phyloP scores from a whole-genome alignment of 2,797 vertebrate genomes.

The Lemur catta region DNA sequence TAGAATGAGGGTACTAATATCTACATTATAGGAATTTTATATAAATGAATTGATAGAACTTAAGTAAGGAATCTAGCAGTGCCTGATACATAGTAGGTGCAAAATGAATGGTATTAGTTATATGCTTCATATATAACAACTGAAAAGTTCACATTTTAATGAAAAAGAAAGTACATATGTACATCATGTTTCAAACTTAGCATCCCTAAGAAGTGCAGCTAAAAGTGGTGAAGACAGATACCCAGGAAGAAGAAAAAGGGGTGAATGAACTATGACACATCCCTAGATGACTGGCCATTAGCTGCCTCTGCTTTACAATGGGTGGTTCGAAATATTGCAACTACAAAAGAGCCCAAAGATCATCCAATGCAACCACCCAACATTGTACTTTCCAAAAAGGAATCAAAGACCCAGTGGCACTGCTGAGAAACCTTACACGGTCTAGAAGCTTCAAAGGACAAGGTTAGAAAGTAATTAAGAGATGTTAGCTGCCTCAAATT shows the following conservation, averaged over 20 bases:
- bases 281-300: neutral
- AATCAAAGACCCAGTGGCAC: conserved; percentile 36
- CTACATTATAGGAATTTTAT: neutral
- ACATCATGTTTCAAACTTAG: neutral
- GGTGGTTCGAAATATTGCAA: neutral
- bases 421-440: neutral
- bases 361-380: neutral
- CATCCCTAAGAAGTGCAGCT: neutral
- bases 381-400: conserved; percentile 5
- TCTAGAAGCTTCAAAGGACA: conserved; percentile 36
- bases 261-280: neutral
- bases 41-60: conserved; percentile 3
- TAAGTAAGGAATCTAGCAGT: neutral
- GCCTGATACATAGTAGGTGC: neutral
- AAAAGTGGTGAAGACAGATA: neutral
- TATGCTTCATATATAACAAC: neutral
- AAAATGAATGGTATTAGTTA: neutral
- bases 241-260: neutral
- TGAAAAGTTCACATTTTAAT: neutral
- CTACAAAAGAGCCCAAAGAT: neutral
- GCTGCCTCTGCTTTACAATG: neutral
- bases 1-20: neutral
- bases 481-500: conserved; percentile 20
- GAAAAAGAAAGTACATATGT: neutral
- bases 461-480: conserved; percentile 58